Base-by-base conservation (phyloP, 2,797 vertebrate species). In the Spinus pinus region DNA sequence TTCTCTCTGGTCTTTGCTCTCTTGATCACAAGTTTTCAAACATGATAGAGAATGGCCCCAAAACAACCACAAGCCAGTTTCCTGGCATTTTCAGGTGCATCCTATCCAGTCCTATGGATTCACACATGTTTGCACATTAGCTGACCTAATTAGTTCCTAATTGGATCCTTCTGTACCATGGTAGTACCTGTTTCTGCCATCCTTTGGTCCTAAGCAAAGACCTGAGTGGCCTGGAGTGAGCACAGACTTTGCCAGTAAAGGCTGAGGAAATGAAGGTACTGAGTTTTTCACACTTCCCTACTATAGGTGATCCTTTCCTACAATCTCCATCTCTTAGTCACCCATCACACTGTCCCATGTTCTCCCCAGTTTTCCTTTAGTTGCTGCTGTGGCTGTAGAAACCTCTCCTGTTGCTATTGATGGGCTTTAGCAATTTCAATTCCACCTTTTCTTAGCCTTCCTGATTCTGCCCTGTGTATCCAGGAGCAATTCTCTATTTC, bases 271-370 rank as follows among this genome's bases (percentile, higher is more conserved):
- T 46, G 8, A 70, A 77, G 23, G 33, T 33, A 9, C 2, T 31
- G 23, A 80, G 33, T 57, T 14, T 44, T 66, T 71, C 53, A 50
- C 16, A 4, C 9, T 57, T 35, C 28, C 42, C 23, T 50, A 2
- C 17, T 6, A 7, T 1, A 9, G 25, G 1, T 41, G 62, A 22
- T 9, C 18, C 5, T 74, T 91, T 70, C 27, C 12, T 37, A 5
- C 14, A 5, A 7, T 87, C 8, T 57, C 31, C 21, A 4, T 53
- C 65, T 25, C 13, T 56, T 65, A 54, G 6, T 51, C 25, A 39
- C 27, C 37, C 27, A 6, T 19, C 9, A 8, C 35, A 25, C 3
- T 19, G 27, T 18, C 35, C 50, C 23, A 11, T 0, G 0, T 51
- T 66, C 39, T 87, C 23, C 23, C 9, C 1, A 0, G 12, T 35